These are phyloP conservation scores for Agrochola lota DNA, from an alignment of 2,888 invertebrate genomes.

Conservation along the genomic window DNA sequence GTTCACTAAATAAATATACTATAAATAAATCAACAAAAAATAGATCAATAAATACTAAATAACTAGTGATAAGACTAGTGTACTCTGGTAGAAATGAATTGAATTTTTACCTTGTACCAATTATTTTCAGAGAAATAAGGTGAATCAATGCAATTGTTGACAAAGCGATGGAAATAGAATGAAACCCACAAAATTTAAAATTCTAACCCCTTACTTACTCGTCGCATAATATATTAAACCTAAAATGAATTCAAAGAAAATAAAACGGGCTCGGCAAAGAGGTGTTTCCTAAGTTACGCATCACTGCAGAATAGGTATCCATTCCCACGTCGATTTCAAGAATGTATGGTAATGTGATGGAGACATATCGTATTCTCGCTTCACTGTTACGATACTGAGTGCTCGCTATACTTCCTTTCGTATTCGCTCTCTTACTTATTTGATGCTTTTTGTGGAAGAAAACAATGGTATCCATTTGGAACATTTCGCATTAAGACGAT, in stretches of 20 bases:
- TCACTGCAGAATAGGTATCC: slow-evolving; percentile 79
- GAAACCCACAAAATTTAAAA: slow-evolving; percentile 30
- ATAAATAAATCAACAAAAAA: too few relatives aligned
- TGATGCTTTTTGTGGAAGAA: slow-evolving; percentile 81
- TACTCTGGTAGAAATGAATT: neutral
- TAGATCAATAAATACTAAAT: too few relatives aligned
- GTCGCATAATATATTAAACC: slow-evolving; percentile 63
- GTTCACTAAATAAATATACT: too few relatives aligned
- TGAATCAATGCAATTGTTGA: slow-evolving; percentile 1
- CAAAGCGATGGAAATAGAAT: slow-evolving; percentile 27
- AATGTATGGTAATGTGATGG: slow-evolving; percentile 88
- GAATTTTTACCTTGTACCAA: neutral
- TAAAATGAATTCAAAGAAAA: slow-evolving; percentile 68
- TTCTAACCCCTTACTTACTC: slow-evolving; percentile 40
- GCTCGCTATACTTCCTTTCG: slow-evolving; percentile 80
- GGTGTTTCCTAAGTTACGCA: slow-evolving; percentile 79
- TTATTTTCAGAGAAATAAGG: neutral
- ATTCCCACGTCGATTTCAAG: slow-evolving; percentile 78
- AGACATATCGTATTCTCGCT: slow-evolving; percentile 85
- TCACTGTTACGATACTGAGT: slow-evolving; percentile 78
- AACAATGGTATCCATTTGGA: slow-evolving; percentile 85
- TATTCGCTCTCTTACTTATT: slow-evolving; percentile 78
- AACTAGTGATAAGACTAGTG: too few relatives aligned
- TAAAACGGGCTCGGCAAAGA: slow-evolving; percentile 70
- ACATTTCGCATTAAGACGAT: slow-evolving; percentile 79